Conservation (phyloP, 2,888 invertebrate species). For the Lasioglossum marginatum region DNA sequence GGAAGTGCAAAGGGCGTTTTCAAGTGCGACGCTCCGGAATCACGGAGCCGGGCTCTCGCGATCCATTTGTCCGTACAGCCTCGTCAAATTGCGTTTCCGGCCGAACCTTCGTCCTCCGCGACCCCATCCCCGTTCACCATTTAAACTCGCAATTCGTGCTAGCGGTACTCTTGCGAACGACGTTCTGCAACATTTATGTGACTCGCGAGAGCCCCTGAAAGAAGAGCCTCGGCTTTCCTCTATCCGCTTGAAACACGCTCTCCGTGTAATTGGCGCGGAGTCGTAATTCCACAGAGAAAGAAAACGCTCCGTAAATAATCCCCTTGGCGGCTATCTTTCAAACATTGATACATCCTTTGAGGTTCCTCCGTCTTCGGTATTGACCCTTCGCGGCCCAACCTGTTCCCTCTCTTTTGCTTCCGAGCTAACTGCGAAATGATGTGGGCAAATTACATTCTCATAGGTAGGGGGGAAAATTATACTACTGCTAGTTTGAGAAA, state of each 20-base stretch:
- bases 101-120: conserved; percentile 6
- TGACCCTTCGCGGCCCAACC: no score
- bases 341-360: background rate
- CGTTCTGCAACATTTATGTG: conserved; percentile 23
- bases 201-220: background rate
- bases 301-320: background rate
- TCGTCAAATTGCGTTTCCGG: conserved; percentile 41
- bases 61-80: conserved; percentile 35
- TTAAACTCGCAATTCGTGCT: conserved; percentile 26
- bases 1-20: conserved; percentile 29
- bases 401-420: no score
- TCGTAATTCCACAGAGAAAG: background rate
- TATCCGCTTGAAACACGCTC: background rate
- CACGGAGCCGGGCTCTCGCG: conserved; percentile 22
- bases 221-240: background rate
- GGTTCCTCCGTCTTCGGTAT: no score
- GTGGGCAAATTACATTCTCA: no score
- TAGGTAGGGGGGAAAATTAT: no score
- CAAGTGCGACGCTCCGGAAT: conserved; percentile 26
- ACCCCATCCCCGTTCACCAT: conserved; percentile 6
- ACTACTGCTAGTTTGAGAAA: no score
- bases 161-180: conserved; percentile 1
- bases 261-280: background rate
- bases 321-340: background rate
- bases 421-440: no score